phyloP scores from a whole-genome alignment of 2,797 vertebrate genomes.

The Rhinoraja longicauda region DNA sequence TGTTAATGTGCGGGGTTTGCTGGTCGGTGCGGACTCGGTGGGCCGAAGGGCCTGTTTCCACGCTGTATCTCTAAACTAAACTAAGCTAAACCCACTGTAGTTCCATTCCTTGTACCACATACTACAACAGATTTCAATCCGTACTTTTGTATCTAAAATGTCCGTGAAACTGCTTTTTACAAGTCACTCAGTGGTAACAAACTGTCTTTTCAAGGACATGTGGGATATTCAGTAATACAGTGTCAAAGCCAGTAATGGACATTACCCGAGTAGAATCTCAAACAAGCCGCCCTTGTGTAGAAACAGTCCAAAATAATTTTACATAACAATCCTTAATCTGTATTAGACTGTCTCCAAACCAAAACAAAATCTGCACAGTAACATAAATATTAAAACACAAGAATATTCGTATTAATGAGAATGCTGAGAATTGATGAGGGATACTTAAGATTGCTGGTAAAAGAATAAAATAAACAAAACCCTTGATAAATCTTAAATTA shows the following conservation, averaged over 20 bases:
- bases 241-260: neutral
- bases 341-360: neutral
- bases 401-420: neutral
- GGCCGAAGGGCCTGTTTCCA: too few species aligned
- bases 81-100: neutral
- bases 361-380: neutral
- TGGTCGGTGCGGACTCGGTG: too few species aligned
- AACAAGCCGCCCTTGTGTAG: neutral
- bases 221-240: neutral
- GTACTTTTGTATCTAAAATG: neutral
- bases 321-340: neutral
- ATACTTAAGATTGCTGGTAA: neutral
- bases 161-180: neutral
- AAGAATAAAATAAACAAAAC: constrained; percentile 25
- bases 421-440: neutral
- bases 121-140: neutral
- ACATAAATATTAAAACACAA: neutral
- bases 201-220: neutral
- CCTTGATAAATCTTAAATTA: constrained; percentile 12
- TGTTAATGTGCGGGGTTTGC: too few species aligned
- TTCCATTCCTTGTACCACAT: neutral
- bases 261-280: neutral
- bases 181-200: neutral
- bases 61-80: too few species aligned
- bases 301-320: neutral